Conservation (phyloP, 2,113 vertebrate genomes). For the Oxyruncus cristatus region DNA sequence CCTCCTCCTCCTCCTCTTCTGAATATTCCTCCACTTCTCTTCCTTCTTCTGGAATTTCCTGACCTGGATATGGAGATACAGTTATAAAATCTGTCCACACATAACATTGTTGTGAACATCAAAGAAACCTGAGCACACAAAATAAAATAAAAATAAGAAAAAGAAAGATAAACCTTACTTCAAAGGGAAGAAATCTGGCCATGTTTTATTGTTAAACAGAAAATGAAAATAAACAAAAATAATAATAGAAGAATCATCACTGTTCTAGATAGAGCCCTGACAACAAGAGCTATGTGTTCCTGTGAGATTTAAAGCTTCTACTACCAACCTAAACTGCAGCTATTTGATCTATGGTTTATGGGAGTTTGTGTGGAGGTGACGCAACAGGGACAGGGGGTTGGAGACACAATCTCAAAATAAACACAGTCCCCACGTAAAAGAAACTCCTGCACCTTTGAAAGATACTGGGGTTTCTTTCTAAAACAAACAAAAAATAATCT, state of each 20-base stretch:
- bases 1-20: slow-evolving; percentile 81
- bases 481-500: background rate
- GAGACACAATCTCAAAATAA: background rate
- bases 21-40: slow-evolving; percentile 87
- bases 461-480: background rate
- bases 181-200: background rate
- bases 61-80: slow-evolving; percentile 76
- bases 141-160: background rate
- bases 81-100: background rate
- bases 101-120: background rate
- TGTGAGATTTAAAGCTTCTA: background rate
- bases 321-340: background rate
- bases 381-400: background rate
- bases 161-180: background rate
- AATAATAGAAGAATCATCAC: background rate
- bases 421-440: background rate
- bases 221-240: background rate
- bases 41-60: slow-evolving; percentile 94
- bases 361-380: background rate
- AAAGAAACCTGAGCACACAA: background rate
- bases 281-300: background rate
- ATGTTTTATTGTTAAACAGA: background rate
- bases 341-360: background rate
- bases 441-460: background rate
- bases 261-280: background rate